phyloP scores from a whole-genome alignment of 2,797 vertebrate genomes.

The Gobio occitaniae region DNA sequence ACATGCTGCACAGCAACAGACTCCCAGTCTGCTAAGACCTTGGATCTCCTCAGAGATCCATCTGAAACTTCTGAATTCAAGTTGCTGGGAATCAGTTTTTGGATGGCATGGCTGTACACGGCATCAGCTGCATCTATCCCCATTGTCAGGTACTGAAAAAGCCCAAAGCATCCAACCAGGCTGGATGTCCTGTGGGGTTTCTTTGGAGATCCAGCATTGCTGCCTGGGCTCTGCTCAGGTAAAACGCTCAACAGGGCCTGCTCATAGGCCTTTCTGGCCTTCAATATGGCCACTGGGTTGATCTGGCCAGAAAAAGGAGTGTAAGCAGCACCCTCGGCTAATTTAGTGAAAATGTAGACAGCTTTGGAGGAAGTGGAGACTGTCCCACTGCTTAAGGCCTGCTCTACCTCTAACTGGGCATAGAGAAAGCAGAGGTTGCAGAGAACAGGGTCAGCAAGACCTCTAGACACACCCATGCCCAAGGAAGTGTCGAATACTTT shows the following conservation, averaged over 20 bases:
- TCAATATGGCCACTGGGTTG: slow-evolving; percentile 81
- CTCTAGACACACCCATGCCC: slow-evolving; percentile 71
- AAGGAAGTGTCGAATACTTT: slow-evolving; percentile 91
- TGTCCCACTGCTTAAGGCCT: slow-evolving; percentile 39
- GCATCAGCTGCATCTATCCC: slow-evolving; percentile 83
- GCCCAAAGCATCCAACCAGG: slow-evolving; percentile 84
- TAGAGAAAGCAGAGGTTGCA: slow-evolving; percentile 89
- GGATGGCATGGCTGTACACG: slow-evolving; percentile 78
- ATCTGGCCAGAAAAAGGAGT: slow-evolving; percentile 74
- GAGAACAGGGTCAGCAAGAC: slow-evolving; percentile 75
- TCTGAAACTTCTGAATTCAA: slow-evolving; percentile 1
- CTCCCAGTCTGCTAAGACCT: slow-evolving; percentile 73
- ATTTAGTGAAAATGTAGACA: slow-evolving; percentile 80
- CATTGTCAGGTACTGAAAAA: slow-evolving; percentile 93
- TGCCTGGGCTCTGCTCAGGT: slow-evolving; percentile 56
- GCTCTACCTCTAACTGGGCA: slow-evolving; percentile 87
- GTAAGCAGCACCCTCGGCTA: slow-evolving; percentile 79
- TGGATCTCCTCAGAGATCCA: background rate
- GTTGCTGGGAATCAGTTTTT: slow-evolving; percentile 54
- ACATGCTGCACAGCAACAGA: slow-evolving; percentile 82
- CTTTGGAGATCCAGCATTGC: slow-evolving; percentile 38
- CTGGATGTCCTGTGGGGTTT: slow-evolving; percentile 58
- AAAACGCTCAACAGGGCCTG: slow-evolving; percentile 74
- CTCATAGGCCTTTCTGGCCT: slow-evolving; percentile 89
- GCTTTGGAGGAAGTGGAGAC: slow-evolving; percentile 73